Base-by-base conservation (phyloP, 2,113 vertebrate species). In the Pao palembangensis region DNA sequence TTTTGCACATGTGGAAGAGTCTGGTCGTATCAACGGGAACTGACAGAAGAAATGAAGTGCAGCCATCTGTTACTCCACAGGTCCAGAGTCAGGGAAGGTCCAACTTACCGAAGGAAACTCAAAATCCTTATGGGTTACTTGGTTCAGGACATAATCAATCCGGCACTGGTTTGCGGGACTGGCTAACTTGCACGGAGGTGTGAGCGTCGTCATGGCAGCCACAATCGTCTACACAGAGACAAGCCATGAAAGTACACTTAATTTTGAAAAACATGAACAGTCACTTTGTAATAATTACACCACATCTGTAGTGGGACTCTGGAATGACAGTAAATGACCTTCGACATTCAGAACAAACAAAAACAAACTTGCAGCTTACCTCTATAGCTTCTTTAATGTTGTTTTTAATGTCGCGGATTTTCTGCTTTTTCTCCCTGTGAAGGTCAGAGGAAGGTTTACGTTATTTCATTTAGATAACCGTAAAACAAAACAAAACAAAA, bases 301-400 rank as follows among this genome's bases (percentile, higher is more conserved):
- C 44, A 44, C 12, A 44, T 13, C 34, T 38, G 34, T 38, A 38
- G 1, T 12, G 34, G 34, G 34, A 38, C 3, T 8, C 8, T 38
- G 8, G 34, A 12, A 10, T 10, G 1, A 4, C 8, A 12, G 34
- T 11, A 38, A 38, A 38, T 12, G 8, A 1, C 34, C 34, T 31
- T 31, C 8, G 28, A 17, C 16, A 48, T n/a, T 48, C n/a, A 49
- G 8, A 49, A 11, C 17, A 11, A 10, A 19, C 3, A 64, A 54
- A 71, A 58, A 25, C 77, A 46, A 4, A 5, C 5, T 13, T 17
- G 15, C 6, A 38, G 52, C 91, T 86, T 93, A 99, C 97, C 94
- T 98, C 97, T 88, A 99, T 98, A 86, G 97, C 96, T 93, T 99
- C 97, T 90, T 98, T 99, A 87, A 98, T 98, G 89, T 99, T 98